Evolutionary conservation across 2,888 invertebrate species (phyloP).

Genomic region (Malthinus seriepunctatus): DNA sequence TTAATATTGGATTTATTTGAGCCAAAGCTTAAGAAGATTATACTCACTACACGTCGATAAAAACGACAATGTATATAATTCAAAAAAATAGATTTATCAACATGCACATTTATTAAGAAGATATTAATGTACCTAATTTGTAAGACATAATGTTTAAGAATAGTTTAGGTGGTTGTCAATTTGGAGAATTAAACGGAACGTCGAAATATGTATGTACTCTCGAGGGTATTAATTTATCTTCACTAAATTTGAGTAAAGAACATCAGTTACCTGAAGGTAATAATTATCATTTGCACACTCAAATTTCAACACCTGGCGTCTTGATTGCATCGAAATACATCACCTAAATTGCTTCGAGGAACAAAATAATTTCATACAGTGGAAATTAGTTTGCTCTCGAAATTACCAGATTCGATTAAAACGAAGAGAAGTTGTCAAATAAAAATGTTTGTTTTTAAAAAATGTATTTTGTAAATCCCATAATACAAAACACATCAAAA

Average conservation of each 20-base stretch:
- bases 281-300: slow-evolving; percentile 18
- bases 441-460: slow-evolving; percentile 1
- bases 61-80: too few species aligned
- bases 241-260: slow-evolving; percentile 16
- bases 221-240: slow-evolving; percentile 16
- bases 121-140: not conserved
- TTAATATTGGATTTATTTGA: too few species aligned
- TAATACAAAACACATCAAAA: slow-evolving; percentile 26
- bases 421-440: not conserved
- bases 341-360: not conserved
- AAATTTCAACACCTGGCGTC: slow-evolving; percentile 17
- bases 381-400: too few species aligned
- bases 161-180: slow-evolving; percentile 6
- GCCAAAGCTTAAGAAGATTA: too few species aligned
- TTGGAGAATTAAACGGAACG: slow-evolving; percentile 9
- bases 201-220: slow-evolving; percentile 8
- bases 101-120: too few species aligned
- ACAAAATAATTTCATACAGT: too few species aligned
- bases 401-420: too few species aligned
- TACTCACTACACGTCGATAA: too few species aligned
- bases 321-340: not conserved
- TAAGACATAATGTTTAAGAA: slow-evolving; percentile 4
- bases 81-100: too few species aligned
- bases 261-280: slow-evolving; percentile 9
- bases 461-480: slow-evolving; percentile 3